Base-by-base conservation (phyloP, 2,113 vertebrate genomes). In the Ellobius talpinus region DNA sequence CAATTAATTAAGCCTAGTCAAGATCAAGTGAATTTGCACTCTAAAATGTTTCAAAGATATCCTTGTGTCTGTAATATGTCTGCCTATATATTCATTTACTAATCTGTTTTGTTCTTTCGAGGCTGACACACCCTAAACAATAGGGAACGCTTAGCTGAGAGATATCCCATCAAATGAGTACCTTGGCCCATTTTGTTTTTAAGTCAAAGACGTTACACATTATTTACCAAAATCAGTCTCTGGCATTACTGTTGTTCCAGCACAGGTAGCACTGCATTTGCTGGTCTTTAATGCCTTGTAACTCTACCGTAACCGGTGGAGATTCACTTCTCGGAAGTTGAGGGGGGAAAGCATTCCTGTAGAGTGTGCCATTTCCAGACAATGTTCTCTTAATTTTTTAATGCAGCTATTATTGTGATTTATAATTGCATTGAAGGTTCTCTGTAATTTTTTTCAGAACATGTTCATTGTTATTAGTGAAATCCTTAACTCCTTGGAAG, bases 321-420 rank as follows among this genome's bases (percentile, higher is more conserved):
- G 97, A 97, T 52, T 61, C 63, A 90, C 76, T 98, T 98, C 97
- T 98, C 29, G 3, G 97, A 98, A 98, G 95, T 0, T 52, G 92
- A 94, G 66, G 47, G 89, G 63, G 42, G 77, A 97, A 97, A 88
- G 87, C 70, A 88, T 98, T 98, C 97, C 97, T 98, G 97, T 90
- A 97, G 79, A 95, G 93, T 47, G 72, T 72, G 91, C 89, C 70
- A 93, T 97, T 98, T 98, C 97, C 98, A 98, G 98, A 98, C 97
- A 98, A 96, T 73, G 96, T 97, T 95, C 97, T 98, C 88, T 96
- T 98, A 96, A 96, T 98, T 98, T 98, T 98, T 98, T 97, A 98
- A 98, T 97, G 96, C 85, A 96, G 95, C 96, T 95, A 96, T 98
- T 98, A 97, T 87, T 97, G 84, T 98, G 96, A 98, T 98, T 98